phyloP scores from a whole-genome alignment of 2,888 invertebrate genomes.

The Drosophila bunnanda region DNA sequence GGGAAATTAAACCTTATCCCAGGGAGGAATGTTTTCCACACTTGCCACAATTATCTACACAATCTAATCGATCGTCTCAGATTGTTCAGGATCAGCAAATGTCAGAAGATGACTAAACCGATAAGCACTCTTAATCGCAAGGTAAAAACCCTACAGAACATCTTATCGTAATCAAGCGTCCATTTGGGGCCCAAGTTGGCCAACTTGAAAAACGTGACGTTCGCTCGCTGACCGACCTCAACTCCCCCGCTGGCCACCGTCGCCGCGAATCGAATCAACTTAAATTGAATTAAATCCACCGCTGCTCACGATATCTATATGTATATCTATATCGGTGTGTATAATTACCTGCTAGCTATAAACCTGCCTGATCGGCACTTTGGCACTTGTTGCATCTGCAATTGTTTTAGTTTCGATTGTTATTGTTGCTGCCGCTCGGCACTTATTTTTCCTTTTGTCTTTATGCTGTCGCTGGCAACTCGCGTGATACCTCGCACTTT shows the following conservation, averaged over 20 bases:
- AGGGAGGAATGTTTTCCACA: not conserved
- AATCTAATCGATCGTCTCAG: conserved; percentile 20
- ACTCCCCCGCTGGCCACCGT: conserved; percentile 11
- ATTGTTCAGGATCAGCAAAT: conserved; percentile 1
- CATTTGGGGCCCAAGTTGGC: too few relatives aligned
- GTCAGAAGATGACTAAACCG: not conserved
- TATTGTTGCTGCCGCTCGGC: conserved; percentile 26
- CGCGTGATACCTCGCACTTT: conserved; percentile 65
- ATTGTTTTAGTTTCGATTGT: conserved; percentile 25
- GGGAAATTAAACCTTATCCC: not conserved
- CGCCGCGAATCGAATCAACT: conserved; percentile 19
- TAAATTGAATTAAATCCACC: conserved; percentile 31
- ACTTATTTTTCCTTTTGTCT: conserved; percentile 16
- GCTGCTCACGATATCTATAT: conserved; percentile 18
- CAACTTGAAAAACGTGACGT: conserved; percentile 42
- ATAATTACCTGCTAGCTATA: conserved; percentile 25
- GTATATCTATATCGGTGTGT: conserved; percentile 5
- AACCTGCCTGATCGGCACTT: conserved; percentile 67
- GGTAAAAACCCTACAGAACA: conserved; percentile 4
- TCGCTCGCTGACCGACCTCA: conserved; percentile 41
- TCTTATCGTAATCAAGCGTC: conserved; percentile 20
- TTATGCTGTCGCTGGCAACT: conserved; percentile 67
- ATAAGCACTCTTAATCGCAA: conserved; percentile 19
- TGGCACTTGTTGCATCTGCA: conserved; percentile 56
- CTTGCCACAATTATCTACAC: conserved; percentile 6